phyloP scores from a whole-genome alignment of 2,888 invertebrate species.

The Eristalis pertinax region DNA sequence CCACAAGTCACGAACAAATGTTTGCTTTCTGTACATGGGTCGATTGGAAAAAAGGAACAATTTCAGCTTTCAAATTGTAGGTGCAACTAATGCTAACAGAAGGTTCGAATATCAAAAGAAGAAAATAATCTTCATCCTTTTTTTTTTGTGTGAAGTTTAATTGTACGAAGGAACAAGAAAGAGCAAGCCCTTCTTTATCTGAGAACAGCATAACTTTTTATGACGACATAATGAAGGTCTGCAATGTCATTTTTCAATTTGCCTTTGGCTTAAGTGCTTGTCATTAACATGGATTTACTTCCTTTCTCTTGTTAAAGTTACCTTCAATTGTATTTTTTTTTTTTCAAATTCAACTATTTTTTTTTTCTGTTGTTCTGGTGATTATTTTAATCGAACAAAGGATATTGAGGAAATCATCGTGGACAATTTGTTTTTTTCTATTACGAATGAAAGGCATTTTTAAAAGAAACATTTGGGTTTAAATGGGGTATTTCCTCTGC shows the following conservation, averaged over 20 bases:
- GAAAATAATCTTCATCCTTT: constrained; percentile 2
- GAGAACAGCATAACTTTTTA: constrained; percentile 20
- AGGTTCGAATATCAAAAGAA: not conserved
- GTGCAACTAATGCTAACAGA: not conserved
- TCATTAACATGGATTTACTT: constrained; percentile 43
- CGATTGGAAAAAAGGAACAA: not conserved
- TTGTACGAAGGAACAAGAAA: constrained; percentile 4
- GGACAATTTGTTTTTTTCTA: constrained; percentile 16
- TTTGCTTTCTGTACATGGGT: not conserved
- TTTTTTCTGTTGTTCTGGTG: not conserved
- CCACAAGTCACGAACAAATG: not conserved
- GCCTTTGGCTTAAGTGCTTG: constrained; percentile 44
- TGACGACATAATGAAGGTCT: constrained; percentile 44
- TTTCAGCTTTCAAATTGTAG: not conserved
- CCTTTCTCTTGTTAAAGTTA: not conserved
- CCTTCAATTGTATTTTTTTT: not conserved
- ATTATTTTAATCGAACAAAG: constrained; percentile 9
- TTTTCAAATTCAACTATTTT: not conserved
- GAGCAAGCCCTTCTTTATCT: not conserved
- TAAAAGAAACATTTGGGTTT: not conserved
- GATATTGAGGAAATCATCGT: constrained; percentile 15
- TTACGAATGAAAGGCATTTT: constrained; percentile 1
- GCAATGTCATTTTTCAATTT: constrained; percentile 39
- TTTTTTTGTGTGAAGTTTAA: not conserved
- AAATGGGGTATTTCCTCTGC: too few species aligned